phyloP scores from a whole-genome alignment of 2,113 vertebrate species.

The Corythornis madagascariensis region DNA sequence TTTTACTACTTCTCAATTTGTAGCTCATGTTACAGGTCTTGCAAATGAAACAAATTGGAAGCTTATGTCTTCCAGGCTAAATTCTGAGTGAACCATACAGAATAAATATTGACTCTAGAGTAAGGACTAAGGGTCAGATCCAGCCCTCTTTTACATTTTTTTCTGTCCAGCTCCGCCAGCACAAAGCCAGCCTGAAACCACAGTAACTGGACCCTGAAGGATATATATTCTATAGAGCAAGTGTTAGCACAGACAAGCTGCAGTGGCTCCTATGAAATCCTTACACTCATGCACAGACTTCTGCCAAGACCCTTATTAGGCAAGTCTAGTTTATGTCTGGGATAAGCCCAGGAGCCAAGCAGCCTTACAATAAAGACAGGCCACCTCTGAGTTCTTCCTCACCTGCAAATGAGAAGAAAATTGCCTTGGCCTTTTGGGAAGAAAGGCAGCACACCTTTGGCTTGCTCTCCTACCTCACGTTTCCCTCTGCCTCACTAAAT shows the following conservation, averaged over 20 bases:
- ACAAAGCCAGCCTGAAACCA: slow-evolving; percentile 27
- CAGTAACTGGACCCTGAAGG: slow-evolving; percentile 36
- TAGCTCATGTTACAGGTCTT: slow-evolving; percentile 41
- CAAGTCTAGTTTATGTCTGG: slow-evolving; percentile 28
- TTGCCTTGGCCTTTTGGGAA: neutral
- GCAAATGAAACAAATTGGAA: slow-evolving; percentile 53
- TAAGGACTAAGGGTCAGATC: slow-evolving; percentile 51
- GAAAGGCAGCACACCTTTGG: neutral
- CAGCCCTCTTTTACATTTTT: slow-evolving; percentile 42
- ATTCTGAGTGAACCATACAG: slow-evolving; percentile 46
- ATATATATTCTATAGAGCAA: slow-evolving; percentile 4
- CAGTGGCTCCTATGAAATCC: slow-evolving; percentile 5
- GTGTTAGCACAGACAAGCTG: neutral
- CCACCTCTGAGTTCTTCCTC: slow-evolving; percentile 28
- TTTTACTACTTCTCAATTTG: slow-evolving; percentile 45
- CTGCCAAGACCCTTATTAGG: slow-evolving; percentile 38
- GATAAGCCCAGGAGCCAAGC: slow-evolving; percentile 14
- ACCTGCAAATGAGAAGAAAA: slow-evolving; percentile 40
- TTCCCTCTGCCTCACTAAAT: neutral
- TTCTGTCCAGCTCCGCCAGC: slow-evolving; percentile 30
- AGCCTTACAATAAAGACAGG: neutral
- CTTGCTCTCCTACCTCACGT: neutral
- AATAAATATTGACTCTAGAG: slow-evolving; percentile 58
- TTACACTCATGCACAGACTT: neutral
- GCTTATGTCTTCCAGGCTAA: slow-evolving; percentile 59